Base-by-base conservation (phyloP, 2,113 vertebrate species). In the Brevimyrus niger region DNA sequence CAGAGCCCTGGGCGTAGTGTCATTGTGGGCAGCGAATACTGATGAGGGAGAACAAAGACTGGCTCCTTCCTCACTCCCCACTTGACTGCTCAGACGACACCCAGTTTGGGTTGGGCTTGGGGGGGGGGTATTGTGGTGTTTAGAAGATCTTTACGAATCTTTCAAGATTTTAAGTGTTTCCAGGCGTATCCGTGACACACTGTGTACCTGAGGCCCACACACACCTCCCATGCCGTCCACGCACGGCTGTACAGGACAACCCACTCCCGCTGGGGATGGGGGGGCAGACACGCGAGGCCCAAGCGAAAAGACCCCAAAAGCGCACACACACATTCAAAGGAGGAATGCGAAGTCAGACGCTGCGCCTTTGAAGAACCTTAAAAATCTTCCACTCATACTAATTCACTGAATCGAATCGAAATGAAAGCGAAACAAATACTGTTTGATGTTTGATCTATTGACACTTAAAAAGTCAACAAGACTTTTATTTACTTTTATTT, bases 11-110 rank as follows among this genome's bases (percentile, higher is more conserved):
- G 83, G 44, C 83, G 10, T 10, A n/a, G 83, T 85, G 86, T 87
- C 27, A 87, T 42, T 87, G 86, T 55, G 86, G 86, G 15, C 86
- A 87, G 86, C 27, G 48, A 55, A 87, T 87, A 58, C 51, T 87
- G 48, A 87, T 87, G 86, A 87, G 86, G 86, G 15, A 38, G 86
- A 87, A 87, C 86, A 87, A 87, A 87, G 86, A 23, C n/a, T 15
- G 8, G 86, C 86, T 58, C 86, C 51, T 58, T 55, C 27, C 51
- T 51, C 51, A 87, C 51, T 87, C 48, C 48, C 58, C 58, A 65
- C 58, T 65, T 65, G 58, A 65, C 23, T 53, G 42, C n/a, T 87
- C 85, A 87, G 50, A 87, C 21, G 21, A 50, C 85, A 27, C 31
- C 42, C 58, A 65, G 58, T 65, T 65, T 27, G 58, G 58, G 58